phyloP scores from a whole-genome alignment of 2,797 vertebrate genomes.

The Momotus momota region DNA sequence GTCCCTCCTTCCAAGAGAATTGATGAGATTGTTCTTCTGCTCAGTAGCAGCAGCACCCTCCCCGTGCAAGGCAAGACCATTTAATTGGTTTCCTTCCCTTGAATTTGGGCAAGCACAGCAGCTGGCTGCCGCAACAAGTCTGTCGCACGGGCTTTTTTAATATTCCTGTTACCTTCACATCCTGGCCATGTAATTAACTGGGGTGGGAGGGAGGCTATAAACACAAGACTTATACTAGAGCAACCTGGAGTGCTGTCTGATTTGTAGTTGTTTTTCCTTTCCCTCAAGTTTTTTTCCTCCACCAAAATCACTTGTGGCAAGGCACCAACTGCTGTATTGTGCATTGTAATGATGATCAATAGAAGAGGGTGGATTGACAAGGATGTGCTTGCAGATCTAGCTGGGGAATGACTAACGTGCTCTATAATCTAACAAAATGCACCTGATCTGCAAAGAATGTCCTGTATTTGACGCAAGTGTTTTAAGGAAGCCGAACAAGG shows the following conservation, averaged over 20 bases:
- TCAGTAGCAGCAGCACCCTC: background rate
- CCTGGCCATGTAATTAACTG: background rate
- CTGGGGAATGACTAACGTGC: background rate
- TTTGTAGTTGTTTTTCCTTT: background rate
- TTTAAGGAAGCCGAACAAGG: background rate
- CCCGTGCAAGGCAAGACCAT: background rate
- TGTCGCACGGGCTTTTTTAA: background rate
- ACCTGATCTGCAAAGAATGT: background rate
- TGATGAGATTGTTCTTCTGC: background rate
- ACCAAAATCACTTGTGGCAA: background rate
- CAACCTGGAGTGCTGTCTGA: background rate
- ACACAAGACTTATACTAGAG: background rate
- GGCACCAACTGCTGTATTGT: background rate
- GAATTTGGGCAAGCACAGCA: background rate
- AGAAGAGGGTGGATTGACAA: background rate
- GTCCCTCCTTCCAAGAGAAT: background rate
- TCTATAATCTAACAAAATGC: background rate
- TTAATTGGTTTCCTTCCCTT: background rate
- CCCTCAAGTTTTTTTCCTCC: background rate
- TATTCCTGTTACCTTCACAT: background rate
- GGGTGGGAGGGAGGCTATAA: background rate
- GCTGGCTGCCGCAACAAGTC: background rate
- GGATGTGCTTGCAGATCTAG: background rate
- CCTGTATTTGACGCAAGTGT: background rate
- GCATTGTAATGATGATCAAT: fast-evolving